Percentiles rank a stretch among this genome's conserved stretches.
phyloP scores from a whole-genome alignment of 2,113 vertebrate species.

The Bubo scandiacus region DNA sequence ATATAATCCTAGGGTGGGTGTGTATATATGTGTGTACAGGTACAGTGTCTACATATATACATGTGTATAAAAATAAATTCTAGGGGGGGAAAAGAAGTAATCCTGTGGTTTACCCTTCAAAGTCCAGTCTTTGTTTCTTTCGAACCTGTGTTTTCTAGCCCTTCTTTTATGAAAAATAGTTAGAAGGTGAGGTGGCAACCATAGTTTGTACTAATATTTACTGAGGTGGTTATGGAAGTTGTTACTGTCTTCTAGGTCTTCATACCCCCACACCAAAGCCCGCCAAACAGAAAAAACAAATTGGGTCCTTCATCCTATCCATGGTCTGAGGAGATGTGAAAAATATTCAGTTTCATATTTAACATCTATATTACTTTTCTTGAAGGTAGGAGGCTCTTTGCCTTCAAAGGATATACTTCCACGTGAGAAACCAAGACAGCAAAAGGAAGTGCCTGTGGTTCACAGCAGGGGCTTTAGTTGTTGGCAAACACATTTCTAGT shows the following conservation, averaged over 20 bases:
- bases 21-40: neutral
- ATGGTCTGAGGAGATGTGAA: neutral
- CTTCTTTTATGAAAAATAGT: neutral
- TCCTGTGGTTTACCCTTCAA: neutral
- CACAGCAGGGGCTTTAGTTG: neutral
- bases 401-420: neutral
- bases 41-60: neutral
- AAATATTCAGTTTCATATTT: neutral
- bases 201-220: neutral
- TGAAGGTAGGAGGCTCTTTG: neutral
- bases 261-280: neutral
- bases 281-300: neutral
- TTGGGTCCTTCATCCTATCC: neutral
- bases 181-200: neutral
- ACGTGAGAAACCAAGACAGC: neutral
- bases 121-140: neutral
- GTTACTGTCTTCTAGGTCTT: neutral
- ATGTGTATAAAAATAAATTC: neutral
- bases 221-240: neutral
- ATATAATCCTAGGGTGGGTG: neutral
- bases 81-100: fast-evolving
- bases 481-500: neutral
- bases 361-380: neutral
- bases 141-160: neutral
- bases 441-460: neutral